Conservation (phyloP, 53 echinoderm and acorn worm species). For the Zoroaster sp. region DNA sequence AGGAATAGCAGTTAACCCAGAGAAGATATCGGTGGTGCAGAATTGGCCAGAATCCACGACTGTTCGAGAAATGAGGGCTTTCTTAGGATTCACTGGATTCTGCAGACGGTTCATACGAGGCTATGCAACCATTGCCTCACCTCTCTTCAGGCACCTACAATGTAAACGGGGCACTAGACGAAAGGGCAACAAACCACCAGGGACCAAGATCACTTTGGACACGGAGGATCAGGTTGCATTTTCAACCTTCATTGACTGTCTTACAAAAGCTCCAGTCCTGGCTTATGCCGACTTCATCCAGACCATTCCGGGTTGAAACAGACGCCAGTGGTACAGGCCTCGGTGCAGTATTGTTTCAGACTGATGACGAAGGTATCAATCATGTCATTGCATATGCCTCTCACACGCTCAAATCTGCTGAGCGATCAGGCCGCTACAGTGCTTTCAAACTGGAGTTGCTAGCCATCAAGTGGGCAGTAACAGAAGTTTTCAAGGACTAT, state of each 20-base stretch:
- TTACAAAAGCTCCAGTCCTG: slow-evolving; percentile 16
- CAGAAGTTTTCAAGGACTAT: slow-evolving; percentile 26
- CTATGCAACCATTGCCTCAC: slow-evolving; percentile 46
- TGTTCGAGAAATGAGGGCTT: slow-evolving; percentile 44
- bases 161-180: neutral
- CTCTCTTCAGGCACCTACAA: neutral
- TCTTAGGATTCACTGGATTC: slow-evolving; percentile 64
- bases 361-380: neutral
- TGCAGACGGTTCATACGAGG: slow-evolving; percentile 50
- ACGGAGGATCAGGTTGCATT: neutral
- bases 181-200: neutral
- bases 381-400: slow-evolving; percentile 34
- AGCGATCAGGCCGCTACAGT: slow-evolving; percentile 32
- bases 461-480: too few relatives aligned
- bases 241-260: neutral
- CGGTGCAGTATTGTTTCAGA: slow-evolving; percentile 37
- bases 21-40: slow-evolving; percentile 23
- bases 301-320: slow-evolving; percentile 52
- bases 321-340: slow-evolving; percentile 35
- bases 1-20: slow-evolving; percentile 52
- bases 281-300: slow-evolving; percentile 31
- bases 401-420: neutral
- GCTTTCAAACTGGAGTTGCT: slow-evolving; percentile 54
- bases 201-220: neutral
- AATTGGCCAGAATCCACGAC: slow-evolving; percentile 56